A percentile compares a stretch with the other conserved stretches of the same genome.
phyloP scores from a whole-genome alignment of 1,140 invertebrate species.

The Dendrolimus kikuchii region DNA sequence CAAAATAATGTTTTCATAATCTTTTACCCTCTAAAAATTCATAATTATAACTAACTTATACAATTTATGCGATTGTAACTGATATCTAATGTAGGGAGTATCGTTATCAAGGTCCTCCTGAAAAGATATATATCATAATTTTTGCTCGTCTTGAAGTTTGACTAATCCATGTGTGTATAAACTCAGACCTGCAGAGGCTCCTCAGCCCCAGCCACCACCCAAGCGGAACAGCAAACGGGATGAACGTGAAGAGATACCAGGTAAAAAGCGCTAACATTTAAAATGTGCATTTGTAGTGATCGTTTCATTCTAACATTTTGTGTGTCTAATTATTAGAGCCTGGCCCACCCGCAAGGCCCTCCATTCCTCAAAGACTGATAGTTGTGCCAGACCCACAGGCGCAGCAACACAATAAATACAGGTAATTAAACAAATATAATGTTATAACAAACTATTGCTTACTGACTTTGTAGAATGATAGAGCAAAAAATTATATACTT shows the following conservation, averaged over 20 bases:
- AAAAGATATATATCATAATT: no score
- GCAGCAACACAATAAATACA: slow-evolving; percentile 72
- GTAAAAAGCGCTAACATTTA: slow-evolving; percentile 20
- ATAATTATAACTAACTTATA: neutral
- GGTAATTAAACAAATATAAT: slow-evolving; percentile 32
- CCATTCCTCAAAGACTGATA: slow-evolving; percentile 90
- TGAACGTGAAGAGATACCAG: slow-evolving; percentile 70
- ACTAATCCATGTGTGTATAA: slow-evolving; percentile 7
- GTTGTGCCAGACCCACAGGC: slow-evolving; percentile 79
- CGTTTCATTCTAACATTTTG: slow-evolving; percentile 7
- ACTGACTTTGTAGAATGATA: no score
- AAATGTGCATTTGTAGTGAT: no score
- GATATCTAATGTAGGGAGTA: no score
- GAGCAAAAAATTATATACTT: no score
- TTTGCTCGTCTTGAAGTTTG: neutral
- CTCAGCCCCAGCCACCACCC: slow-evolving; percentile 70
- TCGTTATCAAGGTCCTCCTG: no score
- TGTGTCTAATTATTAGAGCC: slow-evolving; percentile 75
- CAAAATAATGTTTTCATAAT: no score
- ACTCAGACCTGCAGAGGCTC: slow-evolving; percentile 61
- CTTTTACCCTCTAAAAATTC: no score
- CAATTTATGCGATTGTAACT: no score
- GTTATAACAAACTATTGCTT: no score
- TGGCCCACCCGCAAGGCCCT: slow-evolving; percentile 86
- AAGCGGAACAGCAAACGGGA: slow-evolving; percentile 72